These are phyloP conservation scores for Lutjanus argentimaculatus DNA, from an alignment of 2,797 vertebrate genomes.

Conservation along the genomic window DNA sequence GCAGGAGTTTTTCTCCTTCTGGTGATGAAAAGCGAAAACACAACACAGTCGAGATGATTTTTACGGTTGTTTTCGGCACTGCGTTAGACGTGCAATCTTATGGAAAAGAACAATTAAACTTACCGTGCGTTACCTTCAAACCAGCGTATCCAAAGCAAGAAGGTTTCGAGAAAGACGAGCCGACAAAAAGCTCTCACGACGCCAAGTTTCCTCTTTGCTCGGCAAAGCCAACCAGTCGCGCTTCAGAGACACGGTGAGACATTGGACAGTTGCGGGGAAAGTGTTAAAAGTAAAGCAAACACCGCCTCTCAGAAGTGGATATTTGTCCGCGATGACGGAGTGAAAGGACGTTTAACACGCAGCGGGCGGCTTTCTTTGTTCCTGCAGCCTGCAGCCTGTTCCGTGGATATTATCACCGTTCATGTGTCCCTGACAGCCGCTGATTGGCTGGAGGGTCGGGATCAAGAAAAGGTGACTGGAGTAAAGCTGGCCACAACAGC, in stretches of 20 bases:
- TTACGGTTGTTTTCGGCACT: background rate
- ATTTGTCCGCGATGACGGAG: background rate
- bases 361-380: conserved; percentile 76
- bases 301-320: background rate
- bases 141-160: conserved; percentile 22
- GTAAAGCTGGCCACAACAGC: conserved; percentile 18
- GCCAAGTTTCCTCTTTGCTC: conserved; percentile 60
- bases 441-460: conserved; percentile 81
- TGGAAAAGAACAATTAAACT: background rate
- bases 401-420: conserved; percentile 65
- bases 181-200: conserved; percentile 47
- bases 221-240: background rate
- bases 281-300: background rate
- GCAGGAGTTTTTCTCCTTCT: conserved; percentile 11
- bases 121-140: conserved; percentile 34
- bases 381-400: conserved; percentile 61
- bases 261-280: accelerated
- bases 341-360: background rate
- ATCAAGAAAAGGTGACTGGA: conserved; percentile 78
- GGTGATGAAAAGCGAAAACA: background rate
- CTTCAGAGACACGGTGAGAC: background rate
- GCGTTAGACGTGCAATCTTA: no score
- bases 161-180: conserved; percentile 31
- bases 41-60: no score
- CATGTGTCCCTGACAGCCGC: conserved; percentile 74